These are phyloP conservation scores for Crematogaster levior DNA, from an alignment of 2,888 invertebrate species.

Conservation along the genomic window DNA sequence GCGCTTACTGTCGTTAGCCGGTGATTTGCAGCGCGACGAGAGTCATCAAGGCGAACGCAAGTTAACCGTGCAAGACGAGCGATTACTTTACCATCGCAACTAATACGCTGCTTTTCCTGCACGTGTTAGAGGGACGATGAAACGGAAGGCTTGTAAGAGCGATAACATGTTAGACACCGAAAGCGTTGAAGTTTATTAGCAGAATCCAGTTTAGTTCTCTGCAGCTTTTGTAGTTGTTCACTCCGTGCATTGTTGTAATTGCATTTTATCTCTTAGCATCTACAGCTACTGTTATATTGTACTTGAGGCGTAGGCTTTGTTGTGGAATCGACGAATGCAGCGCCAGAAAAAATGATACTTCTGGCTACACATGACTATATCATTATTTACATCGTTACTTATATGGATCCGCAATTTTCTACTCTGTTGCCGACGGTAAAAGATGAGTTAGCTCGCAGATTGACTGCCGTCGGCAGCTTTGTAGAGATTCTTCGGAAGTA, in stretches of 20 bases:
- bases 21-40: conserved; percentile 42
- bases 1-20: conserved; percentile 31
- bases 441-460: conserved; percentile 38
- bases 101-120: not conserved
- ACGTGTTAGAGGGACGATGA: not conserved
- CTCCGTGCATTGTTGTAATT: not conserved
- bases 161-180: not conserved
- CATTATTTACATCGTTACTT: conserved; percentile 50
- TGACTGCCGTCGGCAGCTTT: conserved; percentile 48
- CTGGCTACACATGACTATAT: conserved; percentile 7
- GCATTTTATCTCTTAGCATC: not conserved
- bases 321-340: not conserved
- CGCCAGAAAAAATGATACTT: not conserved
- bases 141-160: not conserved
- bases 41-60: conserved; percentile 24
- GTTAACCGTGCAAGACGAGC: conserved; percentile 31
- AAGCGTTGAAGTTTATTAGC: not conserved
- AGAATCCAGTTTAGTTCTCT: not conserved
- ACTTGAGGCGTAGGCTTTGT: not conserved
- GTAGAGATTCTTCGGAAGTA: conserved; percentile 31
- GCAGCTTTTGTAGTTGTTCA: not conserved
- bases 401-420: conserved; percentile 49
- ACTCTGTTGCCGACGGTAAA: conserved; percentile 52
- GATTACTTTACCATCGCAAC: conserved; percentile 37
- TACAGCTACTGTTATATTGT: not conserved